Base-by-base conservation (phyloP, 2,888 invertebrate species). In the Bugula neritina region DNA sequence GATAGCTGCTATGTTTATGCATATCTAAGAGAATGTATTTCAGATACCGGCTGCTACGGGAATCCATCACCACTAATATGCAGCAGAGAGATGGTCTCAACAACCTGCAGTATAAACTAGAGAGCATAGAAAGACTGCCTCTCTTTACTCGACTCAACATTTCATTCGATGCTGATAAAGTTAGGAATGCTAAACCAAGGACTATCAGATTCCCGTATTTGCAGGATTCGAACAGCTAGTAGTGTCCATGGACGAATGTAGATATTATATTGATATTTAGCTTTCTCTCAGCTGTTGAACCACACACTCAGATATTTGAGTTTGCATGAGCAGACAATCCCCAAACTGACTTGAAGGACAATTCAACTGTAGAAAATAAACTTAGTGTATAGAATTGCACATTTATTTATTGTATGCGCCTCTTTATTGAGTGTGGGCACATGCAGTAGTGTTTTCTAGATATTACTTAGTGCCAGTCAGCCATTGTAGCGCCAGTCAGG, bases 61-160 rank as follows among this genome's bases (percentile, higher is more conserved):
- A 63, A 31, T 63, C 63, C 13, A 31, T 63, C 2, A 63, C 63
- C 29, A 63, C 63, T 29, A 63, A 63, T 34, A 63, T 63, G 63
- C 63, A 63, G 10, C 27, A 63, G 31, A 21, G 63, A 31, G 63
- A 63, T 31, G 63, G 63, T 2, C 63, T 63, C 2, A 63, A 63
- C 31, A 63, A 63, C n/a, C 34, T 63, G 31, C 29, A 27, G 10
- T 63, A 63, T 34, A 29, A 21, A 5, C 10, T 63, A 5, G 63
- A 63, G 31, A 27, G 63, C 31, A 63, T 63, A 29, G 25, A 63
- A 3, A 63, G 27, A 34, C 63, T 63, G 2, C 63, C 63, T 25
- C 31, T 63, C 27, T 63, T 31, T 31, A 63, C 63, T 17, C 27
- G 27, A 63, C 21, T 63, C 17, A 27, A 63, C n/a, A 63, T 63